A percentile compares a stretch with the other conserved stretches of the same genome.
Conservation (phyloP, 2,113 vertebrate genomes). For the Mesembrinibis cayennensis region DNA sequence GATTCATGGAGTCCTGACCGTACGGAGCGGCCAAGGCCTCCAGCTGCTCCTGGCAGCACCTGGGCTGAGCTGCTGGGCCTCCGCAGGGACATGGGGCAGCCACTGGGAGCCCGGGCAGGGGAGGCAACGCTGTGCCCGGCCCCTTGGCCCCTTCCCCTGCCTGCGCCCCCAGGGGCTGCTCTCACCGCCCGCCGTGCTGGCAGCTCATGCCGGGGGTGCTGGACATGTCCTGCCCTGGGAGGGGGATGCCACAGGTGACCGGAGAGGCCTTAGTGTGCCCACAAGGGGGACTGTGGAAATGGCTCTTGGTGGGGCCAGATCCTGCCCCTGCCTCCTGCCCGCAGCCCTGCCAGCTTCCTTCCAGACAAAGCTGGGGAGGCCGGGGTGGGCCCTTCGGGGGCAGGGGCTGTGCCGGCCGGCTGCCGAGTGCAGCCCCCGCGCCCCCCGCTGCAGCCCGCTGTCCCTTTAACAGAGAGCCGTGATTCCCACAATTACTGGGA, state of each 20-base stretch:
- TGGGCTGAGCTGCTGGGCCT: background rate
- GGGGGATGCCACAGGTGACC: constrained; percentile 1
- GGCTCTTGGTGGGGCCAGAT: background rate
- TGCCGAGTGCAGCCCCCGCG: background rate
- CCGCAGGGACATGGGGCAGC: fast-evolving
- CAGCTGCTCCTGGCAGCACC: background rate
- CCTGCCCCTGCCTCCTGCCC: background rate
- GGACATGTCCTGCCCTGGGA: fast-evolving
- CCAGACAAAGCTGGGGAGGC: background rate
- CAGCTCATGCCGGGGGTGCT: fast-evolving
- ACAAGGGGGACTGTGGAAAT: background rate
- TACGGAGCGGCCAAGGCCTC: fast-evolving
- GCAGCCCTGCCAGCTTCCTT: background rate
- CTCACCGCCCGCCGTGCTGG: background rate
- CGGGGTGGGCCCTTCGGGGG: background rate
- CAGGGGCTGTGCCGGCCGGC: background rate
- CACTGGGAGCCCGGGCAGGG: background rate
- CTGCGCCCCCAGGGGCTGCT: background rate
- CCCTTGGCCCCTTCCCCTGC: background rate
- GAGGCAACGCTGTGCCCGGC: background rate
- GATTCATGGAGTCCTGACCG: fast-evolving
- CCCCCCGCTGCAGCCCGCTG: constrained; percentile 30
- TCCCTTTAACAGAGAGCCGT: constrained; percentile 78
- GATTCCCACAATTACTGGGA: constrained; percentile 80
- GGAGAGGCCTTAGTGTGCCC: fast-evolving